phyloP scores from a whole-genome alignment of 2,888 invertebrate genomes.

The Phorcus lineatus region DNA sequence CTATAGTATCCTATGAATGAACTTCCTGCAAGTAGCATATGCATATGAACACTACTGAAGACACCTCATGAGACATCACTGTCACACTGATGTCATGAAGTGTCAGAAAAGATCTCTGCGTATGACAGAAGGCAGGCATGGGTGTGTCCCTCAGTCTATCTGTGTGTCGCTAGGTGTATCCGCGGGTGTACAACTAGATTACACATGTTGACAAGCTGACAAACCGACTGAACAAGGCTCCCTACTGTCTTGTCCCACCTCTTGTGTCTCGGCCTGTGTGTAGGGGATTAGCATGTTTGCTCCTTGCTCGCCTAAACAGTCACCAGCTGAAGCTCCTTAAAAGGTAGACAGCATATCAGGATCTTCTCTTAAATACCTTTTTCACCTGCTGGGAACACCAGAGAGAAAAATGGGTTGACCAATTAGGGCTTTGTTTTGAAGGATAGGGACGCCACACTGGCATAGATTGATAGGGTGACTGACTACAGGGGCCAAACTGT shows the following conservation, averaged over 20 bases:
- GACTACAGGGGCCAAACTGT: not conserved
- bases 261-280: constrained; percentile 10
- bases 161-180: not conserved
- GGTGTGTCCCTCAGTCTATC: not conserved
- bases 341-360: not conserved
- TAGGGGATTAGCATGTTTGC: constrained; percentile 12
- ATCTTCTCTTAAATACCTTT: not conserved
- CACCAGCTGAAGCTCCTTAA: constrained; percentile 1
- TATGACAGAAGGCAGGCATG: not conserved
- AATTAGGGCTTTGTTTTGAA: constrained; percentile 21
- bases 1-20: no score
- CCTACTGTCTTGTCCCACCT: constrained; percentile 9
- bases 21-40: no score
- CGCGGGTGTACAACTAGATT: not conserved
- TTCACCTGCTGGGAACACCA: constrained; percentile 17
- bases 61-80: no score
- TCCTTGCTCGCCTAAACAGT: not conserved
- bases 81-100: no score
- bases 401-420: constrained; percentile 14
- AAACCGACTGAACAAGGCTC: not conserved
- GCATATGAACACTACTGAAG: no score
- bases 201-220: constrained; percentile 15
- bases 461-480: constrained; percentile 9
- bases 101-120: no score
- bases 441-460: constrained; percentile 4